A percentile compares a stretch with the other conserved stretches of the same genome.
Conservation (phyloP, 2,113 vertebrate species). For the Paracyprichromis sp. region DNA sequence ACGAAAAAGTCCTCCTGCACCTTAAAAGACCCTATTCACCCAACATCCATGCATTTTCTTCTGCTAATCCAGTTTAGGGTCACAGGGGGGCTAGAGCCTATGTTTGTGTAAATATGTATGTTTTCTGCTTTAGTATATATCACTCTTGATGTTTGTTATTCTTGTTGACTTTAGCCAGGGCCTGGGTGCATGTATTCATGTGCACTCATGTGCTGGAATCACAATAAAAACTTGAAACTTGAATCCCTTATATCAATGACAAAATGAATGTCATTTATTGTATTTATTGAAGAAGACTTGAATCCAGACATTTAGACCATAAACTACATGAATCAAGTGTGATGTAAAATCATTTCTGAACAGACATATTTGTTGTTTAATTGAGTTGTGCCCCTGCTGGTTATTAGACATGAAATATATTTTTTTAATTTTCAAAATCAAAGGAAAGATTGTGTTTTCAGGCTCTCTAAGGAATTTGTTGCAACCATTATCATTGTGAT, state of each 20-base stretch:
- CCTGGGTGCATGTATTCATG: background rate
- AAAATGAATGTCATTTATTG: background rate
- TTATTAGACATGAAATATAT: background rate
- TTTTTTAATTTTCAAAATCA: background rate
- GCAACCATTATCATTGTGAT: background rate
- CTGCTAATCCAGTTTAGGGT: background rate
- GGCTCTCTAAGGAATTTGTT: background rate
- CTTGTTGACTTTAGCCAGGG: background rate
- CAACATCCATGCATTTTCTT: background rate
- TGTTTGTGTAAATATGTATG: background rate
- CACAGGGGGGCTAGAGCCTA: background rate
- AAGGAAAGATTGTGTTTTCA: background rate
- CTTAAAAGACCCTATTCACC: background rate
- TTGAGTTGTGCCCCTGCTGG: background rate
- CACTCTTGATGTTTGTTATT: background rate
- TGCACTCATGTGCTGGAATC: background rate
- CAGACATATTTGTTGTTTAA: background rate
- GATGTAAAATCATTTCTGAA: background rate
- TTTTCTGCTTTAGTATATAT: background rate
- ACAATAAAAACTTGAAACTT: background rate
- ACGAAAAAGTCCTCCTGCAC: background rate
- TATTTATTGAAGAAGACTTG: background rate
- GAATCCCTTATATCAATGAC: background rate
- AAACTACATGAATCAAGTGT: background rate
- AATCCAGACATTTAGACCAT: background rate